Conservation (phyloP, 2,797 vertebrate genomes). For the Coranthus polyacanthus region DNA sequence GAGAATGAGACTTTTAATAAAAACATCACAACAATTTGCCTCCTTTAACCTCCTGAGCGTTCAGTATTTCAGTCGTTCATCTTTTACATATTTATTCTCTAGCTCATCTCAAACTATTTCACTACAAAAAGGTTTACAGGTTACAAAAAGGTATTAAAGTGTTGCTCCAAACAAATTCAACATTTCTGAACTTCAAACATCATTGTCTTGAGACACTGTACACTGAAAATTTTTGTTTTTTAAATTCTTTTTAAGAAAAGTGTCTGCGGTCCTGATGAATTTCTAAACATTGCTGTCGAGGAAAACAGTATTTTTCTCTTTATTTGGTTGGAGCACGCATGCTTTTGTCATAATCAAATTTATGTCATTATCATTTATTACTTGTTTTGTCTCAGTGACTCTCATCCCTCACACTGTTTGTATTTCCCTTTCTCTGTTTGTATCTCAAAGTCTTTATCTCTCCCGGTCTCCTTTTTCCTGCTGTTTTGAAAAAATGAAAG, state of each 20-base stretch:
- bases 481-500: slow-evolving; percentile 19
- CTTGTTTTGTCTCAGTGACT: neutral
- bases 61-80: no score
- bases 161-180: neutral
- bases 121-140: no score
- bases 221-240: neutral
- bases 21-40: neutral
- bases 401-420: neutral
- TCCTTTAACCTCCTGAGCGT: slow-evolving; percentile 7
- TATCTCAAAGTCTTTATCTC: slow-evolving; percentile 13
- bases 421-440: neutral
- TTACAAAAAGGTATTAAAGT: neutral
- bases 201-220: neutral
- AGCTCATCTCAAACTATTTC: no score
- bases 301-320: neutral
- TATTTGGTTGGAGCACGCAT: neutral
- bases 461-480: neutral
- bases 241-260: neutral
- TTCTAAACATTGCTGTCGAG: no score
- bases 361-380: slow-evolving; percentile 9
- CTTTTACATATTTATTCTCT: no score
- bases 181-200: neutral
- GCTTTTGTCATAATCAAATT: slow-evolving; percentile 14
- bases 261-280: neutral
- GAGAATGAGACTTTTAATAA: slow-evolving; percentile 12